Percentiles rank a stretch among this genome's conserved stretches.
These are phyloP conservation scores for Cygnus buccinator DNA, from an alignment of 2,113 vertebrate species.

Conservation along the genomic window DNA sequence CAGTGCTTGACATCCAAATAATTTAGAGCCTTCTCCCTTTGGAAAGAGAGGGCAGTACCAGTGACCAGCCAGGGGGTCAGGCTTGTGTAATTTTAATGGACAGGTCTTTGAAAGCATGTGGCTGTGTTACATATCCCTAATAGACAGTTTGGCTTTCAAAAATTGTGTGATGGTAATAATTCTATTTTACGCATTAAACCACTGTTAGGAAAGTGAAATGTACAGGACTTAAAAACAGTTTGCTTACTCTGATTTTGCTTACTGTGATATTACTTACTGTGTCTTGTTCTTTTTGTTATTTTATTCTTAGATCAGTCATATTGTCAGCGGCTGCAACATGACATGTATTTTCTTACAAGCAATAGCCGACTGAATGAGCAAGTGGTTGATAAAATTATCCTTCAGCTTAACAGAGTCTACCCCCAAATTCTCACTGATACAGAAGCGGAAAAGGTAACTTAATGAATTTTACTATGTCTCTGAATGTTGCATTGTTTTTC, in stretches of 20 bases:
- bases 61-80: background rate
- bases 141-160: background rate
- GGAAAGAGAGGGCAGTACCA: background rate
- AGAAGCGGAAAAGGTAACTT: slow-evolving; percentile 90
- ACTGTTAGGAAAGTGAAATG: background rate
- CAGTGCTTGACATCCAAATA: background rate
- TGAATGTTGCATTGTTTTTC: background rate
- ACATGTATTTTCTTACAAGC: slow-evolving; percentile 85
- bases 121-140: background rate
- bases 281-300: background rate
- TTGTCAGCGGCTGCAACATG: slow-evolving; percentile 86
- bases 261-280: background rate
- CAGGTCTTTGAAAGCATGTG: background rate
- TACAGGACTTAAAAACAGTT: background rate
- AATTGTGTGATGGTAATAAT: background rate
- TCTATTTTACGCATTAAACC: background rate
- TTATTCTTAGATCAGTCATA: slow-evolving; percentile 78
- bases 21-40: background rate
- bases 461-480: background rate
- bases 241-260: background rate
- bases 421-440: slow-evolving; percentile 94
- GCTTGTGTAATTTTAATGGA: background rate
- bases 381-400: slow-evolving; percentile 90
- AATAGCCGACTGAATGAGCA: slow-evolving; percentile 86
- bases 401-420: slow-evolving; percentile 96